Percentiles rank a stretch among this genome's conserved stretches.
phyloP scores from a whole-genome alignment of 2,888 invertebrate genomes.

The Heteromurus nitidus region DNA sequence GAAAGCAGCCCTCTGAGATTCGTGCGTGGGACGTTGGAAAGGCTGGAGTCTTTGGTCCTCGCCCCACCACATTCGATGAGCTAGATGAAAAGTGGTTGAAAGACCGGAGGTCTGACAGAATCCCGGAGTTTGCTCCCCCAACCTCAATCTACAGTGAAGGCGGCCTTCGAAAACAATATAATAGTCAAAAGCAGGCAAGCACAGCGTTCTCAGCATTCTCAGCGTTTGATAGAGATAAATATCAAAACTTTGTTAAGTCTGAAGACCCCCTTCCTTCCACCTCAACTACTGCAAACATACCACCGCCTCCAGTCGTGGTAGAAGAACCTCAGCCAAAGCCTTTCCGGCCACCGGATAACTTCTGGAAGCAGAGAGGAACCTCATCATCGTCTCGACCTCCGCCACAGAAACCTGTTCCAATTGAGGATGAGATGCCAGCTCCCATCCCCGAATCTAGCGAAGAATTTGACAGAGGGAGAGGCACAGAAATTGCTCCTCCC shows the following conservation, averaged over 20 bases:
- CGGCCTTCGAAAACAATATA: slow-evolving; percentile 27
- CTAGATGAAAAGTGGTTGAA: slow-evolving; percentile 87
- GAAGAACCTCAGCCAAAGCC: slow-evolving; percentile 47
- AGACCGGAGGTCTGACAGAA: slow-evolving; percentile 84
- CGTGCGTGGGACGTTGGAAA: slow-evolving; percentile 86
- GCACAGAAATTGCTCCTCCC: slow-evolving; percentile 81
- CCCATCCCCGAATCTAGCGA: slow-evolving; percentile 51
- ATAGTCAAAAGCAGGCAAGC: not conserved
- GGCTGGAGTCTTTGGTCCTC: slow-evolving; percentile 77
- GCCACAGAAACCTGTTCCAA: slow-evolving; percentile 53
- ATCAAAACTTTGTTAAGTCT: slow-evolving; percentile 57
- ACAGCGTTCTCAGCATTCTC: not conserved
- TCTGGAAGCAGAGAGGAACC: slow-evolving; percentile 44
- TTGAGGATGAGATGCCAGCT: slow-evolving; percentile 62
- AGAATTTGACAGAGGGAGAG: slow-evolving; percentile 73
- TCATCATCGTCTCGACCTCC: not conserved
- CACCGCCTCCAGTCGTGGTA: slow-evolving; percentile 22
- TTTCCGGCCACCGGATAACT: slow-evolving; percentile 49
- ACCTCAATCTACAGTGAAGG: slow-evolving; percentile 52
- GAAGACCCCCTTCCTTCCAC: slow-evolving; percentile 42
- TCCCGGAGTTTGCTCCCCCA: slow-evolving; percentile 87
- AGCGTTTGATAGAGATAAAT: slow-evolving; percentile 3
- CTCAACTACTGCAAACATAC: not conserved
- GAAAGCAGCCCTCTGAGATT: slow-evolving; percentile 74
- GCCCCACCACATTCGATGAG: slow-evolving; percentile 69